Conservation (phyloP, 2,113 vertebrate genomes). For the Brachypodius melanocephalos region DNA sequence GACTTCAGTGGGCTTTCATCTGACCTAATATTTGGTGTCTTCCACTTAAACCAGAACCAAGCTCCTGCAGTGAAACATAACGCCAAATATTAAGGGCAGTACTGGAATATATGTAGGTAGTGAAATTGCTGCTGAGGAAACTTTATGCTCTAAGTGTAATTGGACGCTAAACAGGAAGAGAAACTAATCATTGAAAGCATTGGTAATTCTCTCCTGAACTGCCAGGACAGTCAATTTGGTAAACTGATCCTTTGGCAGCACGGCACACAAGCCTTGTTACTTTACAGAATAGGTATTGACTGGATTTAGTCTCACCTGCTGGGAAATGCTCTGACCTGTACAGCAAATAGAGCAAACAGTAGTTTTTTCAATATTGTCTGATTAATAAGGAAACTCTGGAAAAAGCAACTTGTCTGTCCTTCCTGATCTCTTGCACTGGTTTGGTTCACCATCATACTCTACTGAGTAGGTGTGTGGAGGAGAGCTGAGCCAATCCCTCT, state of each 20-base stretch:
- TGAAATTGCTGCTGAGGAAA: conserved; percentile 3
- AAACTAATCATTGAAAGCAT: conserved; percentile 3
- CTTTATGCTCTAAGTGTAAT: conserved; percentile 40
- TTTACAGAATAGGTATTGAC: not conserved
- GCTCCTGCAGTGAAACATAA: not conserved
- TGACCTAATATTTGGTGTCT: not conserved
- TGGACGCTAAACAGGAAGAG: conserved; percentile 30
- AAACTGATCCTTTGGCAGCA: conserved; percentile 14
- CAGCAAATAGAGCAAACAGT: not conserved
- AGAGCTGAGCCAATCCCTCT: not conserved
- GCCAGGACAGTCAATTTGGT: not conserved
- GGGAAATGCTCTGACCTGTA: not conserved
- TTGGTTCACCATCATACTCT: not conserved
- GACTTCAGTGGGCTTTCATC: not conserved
- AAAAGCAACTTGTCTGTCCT: not conserved
- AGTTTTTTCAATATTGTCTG: not conserved
- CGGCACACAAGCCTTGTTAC: not conserved
- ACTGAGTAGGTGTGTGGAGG: not conserved
- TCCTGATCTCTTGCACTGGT: not conserved
- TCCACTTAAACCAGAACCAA: not conserved
- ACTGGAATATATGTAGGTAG: not conserved
- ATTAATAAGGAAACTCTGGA: not conserved
- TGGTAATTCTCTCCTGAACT: not conserved
- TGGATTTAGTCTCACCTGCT: not conserved
- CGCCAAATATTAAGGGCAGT: not conserved